Evolutionary conservation across 2,888 invertebrate species (phyloP), one percentile per base, ranked within the genome.

Genomic region (Troides oblongomaculatus): DNA sequence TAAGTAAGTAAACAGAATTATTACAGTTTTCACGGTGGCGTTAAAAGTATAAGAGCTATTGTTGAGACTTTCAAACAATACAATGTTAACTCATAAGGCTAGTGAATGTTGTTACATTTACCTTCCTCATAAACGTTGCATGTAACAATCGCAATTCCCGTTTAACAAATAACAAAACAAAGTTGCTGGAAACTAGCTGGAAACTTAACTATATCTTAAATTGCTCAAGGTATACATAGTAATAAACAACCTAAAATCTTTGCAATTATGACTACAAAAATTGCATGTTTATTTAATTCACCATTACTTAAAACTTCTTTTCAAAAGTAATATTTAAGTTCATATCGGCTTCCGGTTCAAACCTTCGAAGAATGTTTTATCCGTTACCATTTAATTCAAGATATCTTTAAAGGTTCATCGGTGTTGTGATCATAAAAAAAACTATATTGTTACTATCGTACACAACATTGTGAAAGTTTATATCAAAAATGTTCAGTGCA

Each of bases 401-500:
- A 14, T 14, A 39, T 46, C 46, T 14, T 46, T 46, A 12, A 1
- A 46, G 3, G 14, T 46, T 14, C 46, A 3, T 46, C 46, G 10
- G 14, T 46, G 12, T 46, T 46, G 14, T 14, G 14, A 12, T 46
- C 46, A 46, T 46, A 46, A 12, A 46, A 12, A 46, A 46, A 0
- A 14, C 18, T 53, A 18, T 7, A 53, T 18, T 50, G 25, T 18
- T 36, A 17, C 21, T 21, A 21, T 30, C 30, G 17, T 30, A n/a
- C 30, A n/a, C 36, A 64, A 56, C 64, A 64, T 64, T 64, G 64
- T n/a, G n/a, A n/a, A 53, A 53, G n/a, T 66, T 60, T 66, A 53
- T 60, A 46, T 50, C 50, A 63, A 72, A 58, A 72, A 69, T 62
- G 63, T 57, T 62, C 43, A 58, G 57, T 64, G 30, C 5, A 36